Evolutionary conservation across 2,888 invertebrate genomes (phyloP), one percentile per base, ranked within the genome.

Genomic region (Drosophila paracracens): DNA sequence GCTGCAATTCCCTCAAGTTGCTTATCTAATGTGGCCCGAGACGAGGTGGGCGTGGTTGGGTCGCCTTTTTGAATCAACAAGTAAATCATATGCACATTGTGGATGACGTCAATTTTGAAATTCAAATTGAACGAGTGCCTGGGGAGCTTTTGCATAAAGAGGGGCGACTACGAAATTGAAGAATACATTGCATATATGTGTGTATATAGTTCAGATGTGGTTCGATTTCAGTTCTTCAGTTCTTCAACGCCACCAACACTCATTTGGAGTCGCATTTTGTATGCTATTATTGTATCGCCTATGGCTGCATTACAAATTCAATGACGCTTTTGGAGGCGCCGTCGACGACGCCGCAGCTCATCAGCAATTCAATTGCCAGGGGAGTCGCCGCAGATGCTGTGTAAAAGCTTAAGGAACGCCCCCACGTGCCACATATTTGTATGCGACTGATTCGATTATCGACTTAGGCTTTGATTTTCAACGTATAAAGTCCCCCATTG

Each of bases 41-140:
- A 72, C 74, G 66, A 48, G 33, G 53, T 70, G 87, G 79, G 70
- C 82, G 81, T 69, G 85, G 84, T 65, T 31, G 58, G 65, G 71
- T 70, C 64, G 70, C 73, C 76, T 65, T 65, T 70, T 79, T 50
- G 73, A 77, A 86, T 86, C 85, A 88, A 86, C 85, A 82, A 87
- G 87, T 88, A 86, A 83, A 83, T 82, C 83, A 86, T 88, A 88
- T 85, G 88, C 88, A 83, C 88, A 83, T 88, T 86, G 79, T 74
- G 69, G 67, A 85, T 85, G 85, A 88, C 82, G 85, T 86, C 82
- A 86, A 80, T 79, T 83, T 71, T 88, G 68, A 86, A 86, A 86
- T 86, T 86, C 85, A 86, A 86, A 88, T 86, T 78, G 70, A 74
- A 88, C 80, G 71, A 89, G 68, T 72, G 79, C 89, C 89, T 58